These are phyloP conservation scores for Clarias fuscus DNA, from an alignment of 2,797 vertebrate species.

Conservation along the genomic window DNA sequence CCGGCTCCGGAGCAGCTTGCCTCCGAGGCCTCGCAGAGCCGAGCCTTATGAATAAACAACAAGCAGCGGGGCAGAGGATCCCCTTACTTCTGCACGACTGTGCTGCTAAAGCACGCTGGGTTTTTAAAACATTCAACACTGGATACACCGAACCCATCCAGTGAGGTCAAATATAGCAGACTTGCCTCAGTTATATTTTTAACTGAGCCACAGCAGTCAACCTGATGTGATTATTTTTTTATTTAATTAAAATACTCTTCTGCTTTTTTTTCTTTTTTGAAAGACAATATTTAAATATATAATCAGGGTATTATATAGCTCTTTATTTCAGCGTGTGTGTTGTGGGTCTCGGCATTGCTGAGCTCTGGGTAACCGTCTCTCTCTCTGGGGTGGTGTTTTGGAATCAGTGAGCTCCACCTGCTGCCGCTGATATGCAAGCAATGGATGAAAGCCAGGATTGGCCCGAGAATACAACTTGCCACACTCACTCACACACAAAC, in stretches of 20 bases:
- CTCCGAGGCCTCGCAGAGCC: constrained; percentile 70
- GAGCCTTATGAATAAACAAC: constrained; percentile 81
- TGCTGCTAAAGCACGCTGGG: constrained; percentile 55
- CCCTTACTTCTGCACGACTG: constrained; percentile 75
- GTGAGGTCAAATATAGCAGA: constrained; percentile 18
- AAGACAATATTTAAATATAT: constrained; percentile 10
- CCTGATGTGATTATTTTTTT: constrained; percentile 1
- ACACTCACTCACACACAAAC: constrained; percentile 30
- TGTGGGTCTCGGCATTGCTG: constrained; percentile 43
- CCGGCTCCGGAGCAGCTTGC: constrained; percentile 74
- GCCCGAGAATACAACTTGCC: constrained; percentile 60
- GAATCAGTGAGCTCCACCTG: constrained; percentile 81
- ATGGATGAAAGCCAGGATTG: constrained; percentile 82
- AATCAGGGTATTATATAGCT: constrained; percentile 10
- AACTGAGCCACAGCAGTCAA: not conserved
- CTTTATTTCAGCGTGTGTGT: constrained; percentile 23
- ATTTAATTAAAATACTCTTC: not conserved
- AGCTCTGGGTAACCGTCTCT: constrained; percentile 29
- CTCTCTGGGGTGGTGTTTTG: constrained; percentile 49
- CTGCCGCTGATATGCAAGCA: constrained; percentile 76
- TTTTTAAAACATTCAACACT: constrained; percentile 41
- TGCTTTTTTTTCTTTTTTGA: not conserved
- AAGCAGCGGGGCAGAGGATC: constrained; percentile 70
- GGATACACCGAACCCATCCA: constrained; percentile 10
- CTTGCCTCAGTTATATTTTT: not conserved